Base-by-base conservation (phyloP, 2,797 vertebrate genomes). In the Phoxinus dragarum region DNA sequence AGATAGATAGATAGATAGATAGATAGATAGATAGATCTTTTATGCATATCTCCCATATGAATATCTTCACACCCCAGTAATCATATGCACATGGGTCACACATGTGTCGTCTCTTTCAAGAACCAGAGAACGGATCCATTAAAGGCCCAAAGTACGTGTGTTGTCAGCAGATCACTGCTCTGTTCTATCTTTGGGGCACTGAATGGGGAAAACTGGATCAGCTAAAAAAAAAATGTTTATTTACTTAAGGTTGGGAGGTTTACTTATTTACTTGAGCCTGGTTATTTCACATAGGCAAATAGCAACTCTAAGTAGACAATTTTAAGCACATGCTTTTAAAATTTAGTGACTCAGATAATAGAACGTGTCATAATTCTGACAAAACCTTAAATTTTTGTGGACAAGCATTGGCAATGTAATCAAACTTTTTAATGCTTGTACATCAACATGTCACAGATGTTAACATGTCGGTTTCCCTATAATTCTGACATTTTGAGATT, bases 71-170 rank as follows among this genome's bases (percentile, higher is more conserved):
- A 79, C 78, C 56, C 44, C 77, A 49, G 77, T 74, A 80, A 85
- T 44, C 47, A 52, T 27, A 40, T 66, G 56, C 84, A 80, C 77
- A 85, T 85, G 84, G 34, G 44, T 80, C 9, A 23, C 68, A 85
- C 36, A 74, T 80, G 67, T 61, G 27, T 52, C 2, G 10, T 61
- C 11, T 59, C 23, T 76, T 67, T 54, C 11, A 84, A 69, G 27
- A 49, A 36, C 21, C 23, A 38, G 34, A 52, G 16, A 31, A 34
- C 3, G 0, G 42, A 77, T 56, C 36, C 16, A 75, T 84, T 68
- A 68, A 44, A 68, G 42, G 21, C 61, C 47, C 4, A 67, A 76
- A 84, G 54, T 54, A 72, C 71, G 17, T 61, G 31, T 80, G 56
- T 2, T 27, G 19, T 47, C 67, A 47, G 40, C 47, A 36, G 23